These are phyloP conservation scores for Heliconius ethilla DNA, from an alignment of 2,888 invertebrate genomes.

Conservation along the genomic window DNA sequence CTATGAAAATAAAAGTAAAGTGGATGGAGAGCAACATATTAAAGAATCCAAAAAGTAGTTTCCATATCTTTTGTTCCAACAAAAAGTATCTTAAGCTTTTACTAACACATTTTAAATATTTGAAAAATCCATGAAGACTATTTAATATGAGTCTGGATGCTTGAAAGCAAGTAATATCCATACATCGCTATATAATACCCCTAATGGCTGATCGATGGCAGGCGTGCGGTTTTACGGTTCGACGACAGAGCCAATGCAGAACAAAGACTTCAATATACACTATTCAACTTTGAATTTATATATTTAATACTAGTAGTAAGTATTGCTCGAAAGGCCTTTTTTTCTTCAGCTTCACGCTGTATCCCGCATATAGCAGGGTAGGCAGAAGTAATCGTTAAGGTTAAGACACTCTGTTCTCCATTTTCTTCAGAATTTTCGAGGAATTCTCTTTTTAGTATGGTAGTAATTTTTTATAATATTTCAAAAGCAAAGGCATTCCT, in stretches of 20 bases:
- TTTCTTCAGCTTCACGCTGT: background rate
- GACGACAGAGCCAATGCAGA: conserved; percentile 3
- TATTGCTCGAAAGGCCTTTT: accelerated
- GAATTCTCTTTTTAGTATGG: too few relatives aligned
- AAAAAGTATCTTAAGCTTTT: background rate
- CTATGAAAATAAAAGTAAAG: too few relatives aligned
- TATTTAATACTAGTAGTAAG: background rate
- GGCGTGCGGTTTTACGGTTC: conserved; percentile 25
- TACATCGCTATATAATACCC: conserved; percentile 14
- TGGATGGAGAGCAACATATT: too few relatives aligned
- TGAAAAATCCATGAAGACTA: conserved; percentile 30
- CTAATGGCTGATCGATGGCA: conserved; percentile 28
- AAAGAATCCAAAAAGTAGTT: too few relatives aligned
- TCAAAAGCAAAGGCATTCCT: too few relatives aligned
- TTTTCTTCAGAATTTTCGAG: too few relatives aligned
- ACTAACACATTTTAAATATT: background rate
- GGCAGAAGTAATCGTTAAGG: too few relatives aligned
- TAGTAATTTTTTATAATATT: too few relatives aligned
- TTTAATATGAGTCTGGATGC: conserved; percentile 27
- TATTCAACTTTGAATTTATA: background rate
- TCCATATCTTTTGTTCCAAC: too few relatives aligned
- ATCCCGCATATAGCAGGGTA: background rate
- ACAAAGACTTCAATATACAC: conserved; percentile 5
- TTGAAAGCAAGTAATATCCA: conserved; percentile 4
- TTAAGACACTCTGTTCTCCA: too few relatives aligned